These are phyloP conservation scores for Apocrypta bakeri DNA, from an alignment of 1,140 invertebrate genomes.

Conservation along the genomic window DNA sequence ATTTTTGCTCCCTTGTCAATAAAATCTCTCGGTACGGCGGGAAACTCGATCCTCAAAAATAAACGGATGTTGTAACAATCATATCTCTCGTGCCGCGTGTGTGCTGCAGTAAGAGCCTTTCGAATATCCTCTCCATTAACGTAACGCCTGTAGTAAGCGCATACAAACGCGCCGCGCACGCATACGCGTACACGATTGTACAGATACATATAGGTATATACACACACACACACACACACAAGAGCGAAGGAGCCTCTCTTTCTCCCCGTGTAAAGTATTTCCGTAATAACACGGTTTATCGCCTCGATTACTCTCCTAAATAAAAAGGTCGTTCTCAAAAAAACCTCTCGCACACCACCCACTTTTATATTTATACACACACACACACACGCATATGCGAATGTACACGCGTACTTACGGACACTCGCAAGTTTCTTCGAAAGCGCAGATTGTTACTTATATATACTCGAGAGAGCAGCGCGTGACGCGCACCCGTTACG, in stretches of 20 bases:
- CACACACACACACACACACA: too few species aligned
- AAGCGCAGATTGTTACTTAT: slow-evolving; percentile 17
- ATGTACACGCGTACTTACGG: not conserved
- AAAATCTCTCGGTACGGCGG: not conserved
- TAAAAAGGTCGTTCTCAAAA: slow-evolving; percentile 5
- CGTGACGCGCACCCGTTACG: slow-evolving; percentile 33
- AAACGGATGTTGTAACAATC: slow-evolving; percentile 43
- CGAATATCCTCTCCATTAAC: not conserved
- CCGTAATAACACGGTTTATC: slow-evolving; percentile 26
- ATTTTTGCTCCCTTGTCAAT: not conserved
- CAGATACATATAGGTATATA: too few species aligned
- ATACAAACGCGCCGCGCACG: too few species aligned
- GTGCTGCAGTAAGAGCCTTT: slow-evolving; percentile 5
- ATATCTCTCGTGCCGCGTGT: not conserved
- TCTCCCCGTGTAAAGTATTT: not conserved
- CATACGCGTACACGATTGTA: too few species aligned
- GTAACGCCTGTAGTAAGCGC: not conserved
- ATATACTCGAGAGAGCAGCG: not conserved
- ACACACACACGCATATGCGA: not conserved
- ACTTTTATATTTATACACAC: not conserved
- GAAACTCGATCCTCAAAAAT: slow-evolving; percentile 17
- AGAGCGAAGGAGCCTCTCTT: too few species aligned
- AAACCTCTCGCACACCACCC: not conserved
- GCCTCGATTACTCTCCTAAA: not conserved
- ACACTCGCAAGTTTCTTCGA: slow-evolving; percentile 19